phyloP scores from a whole-genome alignment of 2,888 invertebrate genomes.

The Cantharis nigra region DNA sequence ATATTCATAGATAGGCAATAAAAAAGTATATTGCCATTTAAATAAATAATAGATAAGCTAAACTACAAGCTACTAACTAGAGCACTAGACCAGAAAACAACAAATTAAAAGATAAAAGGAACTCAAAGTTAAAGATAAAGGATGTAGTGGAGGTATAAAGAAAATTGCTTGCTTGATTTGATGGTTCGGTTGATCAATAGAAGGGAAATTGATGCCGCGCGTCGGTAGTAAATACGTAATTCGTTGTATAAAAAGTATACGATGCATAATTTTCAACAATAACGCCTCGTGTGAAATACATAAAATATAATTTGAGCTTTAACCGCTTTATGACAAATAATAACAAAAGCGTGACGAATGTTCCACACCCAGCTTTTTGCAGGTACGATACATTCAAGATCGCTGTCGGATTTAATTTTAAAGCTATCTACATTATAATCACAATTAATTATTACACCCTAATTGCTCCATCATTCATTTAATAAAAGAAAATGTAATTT shows the following conservation, averaged over 20 bases:
- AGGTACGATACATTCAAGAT: conserved; percentile 19
- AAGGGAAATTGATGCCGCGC: neutral
- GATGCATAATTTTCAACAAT: conserved; percentile 20
- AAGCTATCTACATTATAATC: conserved; percentile 6
- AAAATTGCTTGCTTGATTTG: neutral
- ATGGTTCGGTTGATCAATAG: neutral
- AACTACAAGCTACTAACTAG: neutral
- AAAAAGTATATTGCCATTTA: neutral
- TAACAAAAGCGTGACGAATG: conserved; percentile 26
- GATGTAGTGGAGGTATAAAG: neutral
- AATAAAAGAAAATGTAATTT: neutral
- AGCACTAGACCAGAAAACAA: neutral
- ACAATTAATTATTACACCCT: conserved; percentile 19
- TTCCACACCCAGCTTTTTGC: conserved; percentile 22
- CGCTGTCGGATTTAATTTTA: conserved; percentile 8
- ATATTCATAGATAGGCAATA: neutral
- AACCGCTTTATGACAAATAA: conserved; percentile 24
- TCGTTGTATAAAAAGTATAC: conserved; percentile 15
- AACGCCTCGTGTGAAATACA: conserved; percentile 10
- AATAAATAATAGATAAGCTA: neutral
- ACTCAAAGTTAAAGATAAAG: neutral
- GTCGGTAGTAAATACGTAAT: neutral
- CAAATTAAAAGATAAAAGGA: neutral
- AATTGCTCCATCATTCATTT: conserved; percentile 21
- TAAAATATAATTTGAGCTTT: conserved; percentile 17